Evolutionary conservation across 2,113 vertebrate species (phyloP).

Genomic region (Seriola aureovittata): DNA sequence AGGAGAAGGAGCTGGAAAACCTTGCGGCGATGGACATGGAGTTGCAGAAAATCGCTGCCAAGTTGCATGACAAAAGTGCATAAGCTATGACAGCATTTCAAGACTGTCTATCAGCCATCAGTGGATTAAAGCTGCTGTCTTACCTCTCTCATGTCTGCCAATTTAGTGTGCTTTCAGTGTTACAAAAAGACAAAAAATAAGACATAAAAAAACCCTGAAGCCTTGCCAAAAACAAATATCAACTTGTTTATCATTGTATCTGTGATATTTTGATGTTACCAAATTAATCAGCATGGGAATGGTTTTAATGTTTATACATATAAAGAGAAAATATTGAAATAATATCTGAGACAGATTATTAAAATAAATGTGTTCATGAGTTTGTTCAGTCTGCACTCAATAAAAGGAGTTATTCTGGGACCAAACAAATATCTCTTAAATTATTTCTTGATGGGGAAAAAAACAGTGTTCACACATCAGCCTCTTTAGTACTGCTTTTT

Average conservation of each 20-base stretch:
- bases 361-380: conserved; percentile 80
- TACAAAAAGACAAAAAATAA: conserved; percentile 17
- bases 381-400: conserved; percentile 85
- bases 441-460: conserved; percentile 15
- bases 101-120: background rate
- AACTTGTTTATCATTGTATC: conserved; percentile 56
- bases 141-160: conserved; percentile 26
- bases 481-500: conserved; percentile 5
- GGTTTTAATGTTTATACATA: conserved; percentile 70
- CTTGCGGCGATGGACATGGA: conserved; percentile 92
- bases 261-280: conserved; percentile 84
- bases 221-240: conserved; percentile 53
- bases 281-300: conserved; percentile 86
- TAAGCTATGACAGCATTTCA: conserved; percentile 37
- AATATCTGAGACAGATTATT: conserved; percentile 26
- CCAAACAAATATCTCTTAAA: conserved; percentile 67
- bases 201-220: conserved; percentile 15
- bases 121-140: conserved; percentile 21
- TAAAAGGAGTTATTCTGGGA: conserved; percentile 87
- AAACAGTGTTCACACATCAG: background rate
- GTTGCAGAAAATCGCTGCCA: conserved; percentile 91
- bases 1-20: conserved; percentile 92
- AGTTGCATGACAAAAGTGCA: conserved; percentile 85
- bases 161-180: conserved; percentile 55
- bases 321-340: conserved; percentile 60